A percentile compares a stretch with the other conserved stretches of the same genome.
Conservation (phyloP, 2,888 invertebrate genomes). For the Hydropsyche betteni region DNA sequence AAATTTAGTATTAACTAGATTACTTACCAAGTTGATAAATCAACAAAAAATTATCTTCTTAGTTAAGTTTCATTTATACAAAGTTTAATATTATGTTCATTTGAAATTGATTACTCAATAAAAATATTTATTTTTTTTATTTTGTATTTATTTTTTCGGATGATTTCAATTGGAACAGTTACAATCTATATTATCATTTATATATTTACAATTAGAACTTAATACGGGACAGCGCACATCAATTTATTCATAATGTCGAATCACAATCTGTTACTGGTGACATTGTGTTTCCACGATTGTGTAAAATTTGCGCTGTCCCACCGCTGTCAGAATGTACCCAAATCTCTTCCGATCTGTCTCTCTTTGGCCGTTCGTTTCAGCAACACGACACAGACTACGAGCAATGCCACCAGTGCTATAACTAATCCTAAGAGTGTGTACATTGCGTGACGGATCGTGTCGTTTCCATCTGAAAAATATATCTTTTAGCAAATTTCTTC, state of each 20-base stretch:
- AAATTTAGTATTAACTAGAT: neutral
- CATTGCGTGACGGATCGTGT: constrained; percentile 68
- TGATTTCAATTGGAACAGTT: too few species aligned
- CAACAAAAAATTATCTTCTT: neutral
- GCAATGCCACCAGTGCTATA: constrained; percentile 62
- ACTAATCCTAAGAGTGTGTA: constrained; percentile 69
- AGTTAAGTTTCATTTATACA: neutral
- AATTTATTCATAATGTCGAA: neutral
- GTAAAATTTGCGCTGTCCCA: constrained; percentile 47
- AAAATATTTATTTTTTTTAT: neutral
- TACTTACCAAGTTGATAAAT: constrained; percentile 8
- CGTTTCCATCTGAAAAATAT: constrained; percentile 56
- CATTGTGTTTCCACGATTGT: constrained; percentile 49
- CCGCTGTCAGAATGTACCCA: constrained; percentile 50
- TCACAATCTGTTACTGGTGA: constrained; percentile 48
- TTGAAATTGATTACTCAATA: neutral
- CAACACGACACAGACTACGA: constrained; percentile 65
- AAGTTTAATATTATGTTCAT: neutral
- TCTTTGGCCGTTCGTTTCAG: constrained; percentile 56
- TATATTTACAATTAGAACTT: neutral
- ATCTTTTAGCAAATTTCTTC: neutral
- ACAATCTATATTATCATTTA: too few species aligned
- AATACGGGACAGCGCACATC: constrained; percentile 24
- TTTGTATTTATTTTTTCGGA: neutral
- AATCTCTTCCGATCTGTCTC: constrained; percentile 46